Percentiles rank a stretch among this genome's conserved stretches.
phyloP scores from a whole-genome alignment of 2,888 invertebrate species.

The Onthophagus sagittarius region DNA sequence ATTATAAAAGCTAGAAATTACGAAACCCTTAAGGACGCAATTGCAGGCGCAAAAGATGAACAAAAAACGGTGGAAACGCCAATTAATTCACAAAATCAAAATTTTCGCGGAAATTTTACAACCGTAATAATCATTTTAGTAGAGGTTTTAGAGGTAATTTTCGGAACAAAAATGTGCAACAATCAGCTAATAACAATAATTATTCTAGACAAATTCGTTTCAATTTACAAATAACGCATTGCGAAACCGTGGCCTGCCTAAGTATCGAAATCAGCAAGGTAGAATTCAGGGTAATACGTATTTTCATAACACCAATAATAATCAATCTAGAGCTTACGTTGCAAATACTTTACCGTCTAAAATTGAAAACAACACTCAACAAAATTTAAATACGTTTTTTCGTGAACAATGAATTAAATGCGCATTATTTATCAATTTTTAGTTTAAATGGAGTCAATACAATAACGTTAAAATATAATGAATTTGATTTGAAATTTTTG shows the following conservation, averaged over 20 bases:
- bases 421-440: background rate
- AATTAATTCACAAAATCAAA: background rate
- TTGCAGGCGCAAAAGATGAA: slow-evolving; percentile 2
- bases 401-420: background rate
- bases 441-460: background rate
- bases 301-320: background rate
- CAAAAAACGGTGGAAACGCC: too few relatives aligned
- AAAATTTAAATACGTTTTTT: slow-evolving; percentile 1
- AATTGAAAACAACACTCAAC: background rate
- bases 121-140: background rate
- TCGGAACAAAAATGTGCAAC: too few relatives aligned
- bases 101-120: background rate
- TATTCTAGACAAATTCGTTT: too few relatives aligned
- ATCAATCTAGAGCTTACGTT: slow-evolving; percentile 1
- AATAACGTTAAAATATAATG: background rate
- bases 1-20: slow-evolving; percentile 26
- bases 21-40: slow-evolving; percentile 17
- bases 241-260: too few relatives aligned
- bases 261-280: too few relatives aligned
- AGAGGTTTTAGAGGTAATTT: background rate
- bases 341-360: background rate
- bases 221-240: too few relatives aligned
- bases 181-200: too few relatives aligned
- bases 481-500: background rate
- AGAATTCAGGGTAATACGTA: too few relatives aligned